Evolutionary conservation across 2,888 invertebrate genomes (phyloP).

Genomic region (Amphipoea lucens): DNA sequence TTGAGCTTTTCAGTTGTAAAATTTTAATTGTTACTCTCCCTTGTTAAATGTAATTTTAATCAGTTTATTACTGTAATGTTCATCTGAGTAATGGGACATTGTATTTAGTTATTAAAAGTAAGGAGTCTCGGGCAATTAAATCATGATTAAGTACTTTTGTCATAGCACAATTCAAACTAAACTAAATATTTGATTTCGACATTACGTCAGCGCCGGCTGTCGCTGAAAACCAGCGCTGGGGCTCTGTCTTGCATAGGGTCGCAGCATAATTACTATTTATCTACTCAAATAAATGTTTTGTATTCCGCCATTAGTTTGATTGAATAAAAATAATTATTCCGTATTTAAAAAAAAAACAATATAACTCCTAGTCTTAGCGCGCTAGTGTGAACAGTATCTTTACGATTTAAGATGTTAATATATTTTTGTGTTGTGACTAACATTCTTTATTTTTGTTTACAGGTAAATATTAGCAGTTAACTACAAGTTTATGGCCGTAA

Average conservation of each 20-base stretch:
- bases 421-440: conserved; percentile 24
- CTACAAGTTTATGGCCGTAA: background rate
- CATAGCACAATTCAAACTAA: background rate
- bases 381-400: conserved; percentile 4
- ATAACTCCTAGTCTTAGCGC: background rate
- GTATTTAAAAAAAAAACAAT: background rate
- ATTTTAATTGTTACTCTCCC: conserved; percentile 54
- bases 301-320: background rate
- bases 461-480: conserved; percentile 56
- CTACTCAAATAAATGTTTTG: background rate
- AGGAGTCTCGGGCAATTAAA: background rate
- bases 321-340: background rate
- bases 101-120: conserved; percentile 9
- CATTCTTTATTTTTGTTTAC: conserved; percentile 40
- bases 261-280: background rate
- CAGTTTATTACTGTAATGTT: conserved; percentile 24
- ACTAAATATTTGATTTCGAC: too few species aligned
- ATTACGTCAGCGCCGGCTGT: too few species aligned
- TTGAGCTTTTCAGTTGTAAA: conserved; percentile 43
- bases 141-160: background rate
- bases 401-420: background rate
- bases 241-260: too few species aligned
- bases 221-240: too few species aligned
- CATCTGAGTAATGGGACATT: conserved; percentile 18
- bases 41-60: conserved; percentile 42